phyloP scores from a whole-genome alignment of 2,113 vertebrate genomes.

The Cephalopholis sonnerati region DNA sequence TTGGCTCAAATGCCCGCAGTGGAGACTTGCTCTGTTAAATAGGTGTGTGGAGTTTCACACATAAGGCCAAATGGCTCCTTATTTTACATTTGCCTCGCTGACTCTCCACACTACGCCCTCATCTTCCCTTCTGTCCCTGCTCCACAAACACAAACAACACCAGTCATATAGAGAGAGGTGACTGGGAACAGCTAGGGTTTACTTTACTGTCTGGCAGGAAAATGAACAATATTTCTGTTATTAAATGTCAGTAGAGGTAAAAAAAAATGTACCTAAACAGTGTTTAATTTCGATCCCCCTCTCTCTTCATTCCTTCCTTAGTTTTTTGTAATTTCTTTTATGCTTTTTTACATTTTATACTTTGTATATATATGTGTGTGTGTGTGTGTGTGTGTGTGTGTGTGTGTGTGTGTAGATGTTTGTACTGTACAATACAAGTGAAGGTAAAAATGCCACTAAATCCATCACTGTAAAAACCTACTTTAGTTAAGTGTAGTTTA shows the following conservation, averaged over 20 bases:
- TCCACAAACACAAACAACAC: slow-evolving; percentile 55
- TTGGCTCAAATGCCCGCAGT: slow-evolving; percentile 35
- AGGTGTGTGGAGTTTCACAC: slow-evolving; percentile 84
- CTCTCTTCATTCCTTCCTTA: too few species aligned
- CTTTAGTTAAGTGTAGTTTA: too few species aligned
- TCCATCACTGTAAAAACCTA: background rate
- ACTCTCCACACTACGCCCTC: slow-evolving; percentile 36
- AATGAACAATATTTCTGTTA: background rate
- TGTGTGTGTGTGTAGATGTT: too few species aligned
- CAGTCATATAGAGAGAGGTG: background rate
- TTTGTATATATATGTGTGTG: too few species aligned
- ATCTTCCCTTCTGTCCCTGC: slow-evolving; percentile 45
- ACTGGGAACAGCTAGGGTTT: background rate
- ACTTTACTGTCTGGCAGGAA: background rate
- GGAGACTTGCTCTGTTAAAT: slow-evolving; percentile 73
- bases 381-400: too few species aligned
- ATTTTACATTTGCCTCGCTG: slow-evolving; percentile 67
- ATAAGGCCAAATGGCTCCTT: slow-evolving; percentile 81
- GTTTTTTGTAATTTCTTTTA: too few species aligned
- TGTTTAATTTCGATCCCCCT: too few species aligned
- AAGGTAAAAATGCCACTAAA: too few species aligned
- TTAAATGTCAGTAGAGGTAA: background rate
- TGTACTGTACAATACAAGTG: too few species aligned
- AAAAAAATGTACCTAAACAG: too few species aligned
- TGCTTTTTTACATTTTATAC: too few species aligned